These are phyloP conservation scores for Bos taurus DNA, from an alignment of 2,113 vertebrate species.

Conservation along the genomic window DNA sequence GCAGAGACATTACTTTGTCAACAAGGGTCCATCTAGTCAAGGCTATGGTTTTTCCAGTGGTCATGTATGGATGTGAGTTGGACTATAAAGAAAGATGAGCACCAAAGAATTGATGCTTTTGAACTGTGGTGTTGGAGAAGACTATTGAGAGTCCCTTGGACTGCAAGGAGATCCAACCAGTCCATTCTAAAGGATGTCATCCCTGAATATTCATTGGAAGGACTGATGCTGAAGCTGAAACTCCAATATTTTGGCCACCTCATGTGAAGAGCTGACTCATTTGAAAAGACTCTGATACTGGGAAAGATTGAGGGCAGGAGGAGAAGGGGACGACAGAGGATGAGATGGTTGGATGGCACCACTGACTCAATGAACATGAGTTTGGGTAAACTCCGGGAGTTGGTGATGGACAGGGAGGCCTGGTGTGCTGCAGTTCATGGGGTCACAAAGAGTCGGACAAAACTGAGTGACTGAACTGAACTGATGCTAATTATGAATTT, in stretches of 20 bases:
- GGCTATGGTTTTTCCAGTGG: background rate
- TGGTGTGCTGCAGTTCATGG: background rate
- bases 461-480: background rate
- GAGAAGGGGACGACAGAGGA: background rate
- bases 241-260: background rate
- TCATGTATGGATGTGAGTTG: background rate
- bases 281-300: background rate
- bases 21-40: background rate
- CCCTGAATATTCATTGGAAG: background rate
- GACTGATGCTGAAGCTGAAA: background rate
- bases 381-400: background rate
- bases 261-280: background rate
- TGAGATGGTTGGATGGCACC: background rate
- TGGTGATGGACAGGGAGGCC: background rate
- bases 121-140: background rate
- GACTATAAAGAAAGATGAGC: background rate
- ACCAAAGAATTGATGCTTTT: background rate
- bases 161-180: background rate
- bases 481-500: background rate
- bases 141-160: background rate
- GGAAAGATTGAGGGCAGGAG: background rate
- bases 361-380: background rate
- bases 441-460: background rate
- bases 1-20: background rate
- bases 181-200: background rate